Evolutionary conservation across 2,113 vertebrate species (phyloP), one percentile per base, ranked within the genome.

Genomic region (Ochotona curzoniae): DNA sequence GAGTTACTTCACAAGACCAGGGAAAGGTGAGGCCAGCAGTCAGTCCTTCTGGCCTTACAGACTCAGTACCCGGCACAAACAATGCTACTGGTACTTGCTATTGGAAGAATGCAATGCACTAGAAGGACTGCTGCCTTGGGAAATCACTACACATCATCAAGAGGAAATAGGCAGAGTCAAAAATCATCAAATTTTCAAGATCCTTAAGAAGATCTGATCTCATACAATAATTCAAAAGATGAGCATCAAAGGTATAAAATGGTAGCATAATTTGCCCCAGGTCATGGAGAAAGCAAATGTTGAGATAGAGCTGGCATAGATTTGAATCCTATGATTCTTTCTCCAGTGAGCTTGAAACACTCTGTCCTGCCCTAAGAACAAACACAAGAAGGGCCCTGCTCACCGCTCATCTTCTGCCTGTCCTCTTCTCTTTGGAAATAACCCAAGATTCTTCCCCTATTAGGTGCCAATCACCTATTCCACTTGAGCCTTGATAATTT

Each of bases 181-280:
- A 91, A 89, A 92, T 92, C 74, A 90, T 71, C 90, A 75, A 94
- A 82, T 69, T 88, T 93, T 85, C 74, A 95, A 90, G 76, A 84
- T 44, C 57, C n/a, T 94, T 49, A 35, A 76, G 71, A 89, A 51
- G 28, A 69, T 94, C 87, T 61, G 23, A 44, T 81, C 21, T 6
- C 32, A 90, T 28, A 30, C 78, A 81, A 87, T 85, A 83, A 94
- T 87, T 91, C 60, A 61, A 85, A 32, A 87, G 9, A 71, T 2
- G 13, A 95, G 64, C 51, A 79, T 82, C 49, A 64, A 91, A 95
- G 92, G 70, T 93, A 83, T 84, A 88, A 89, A 87, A 54, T 44
- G 91, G 70, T 81, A n/a, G 75, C 30, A 32, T 49, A 47, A 83
- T 75, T 85, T 87, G 81, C 87, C 73, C 78, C 82, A 38, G 90